Evolutionary conservation across 2,888 invertebrate species (phyloP), one percentile per base, ranked within the genome.

Genomic region (Synergus itoensis): DNA sequence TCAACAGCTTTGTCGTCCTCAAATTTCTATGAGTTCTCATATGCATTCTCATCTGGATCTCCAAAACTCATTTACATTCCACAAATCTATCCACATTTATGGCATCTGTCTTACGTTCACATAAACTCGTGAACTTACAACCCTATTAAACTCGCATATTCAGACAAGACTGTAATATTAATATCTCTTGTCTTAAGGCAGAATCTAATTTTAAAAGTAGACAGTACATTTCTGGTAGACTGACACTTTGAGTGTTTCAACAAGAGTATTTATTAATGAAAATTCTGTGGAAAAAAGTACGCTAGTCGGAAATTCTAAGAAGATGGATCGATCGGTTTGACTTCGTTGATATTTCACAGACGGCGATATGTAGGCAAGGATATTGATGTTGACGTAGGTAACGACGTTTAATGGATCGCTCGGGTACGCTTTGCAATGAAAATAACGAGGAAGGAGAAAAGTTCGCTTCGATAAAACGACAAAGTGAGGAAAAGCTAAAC

Each of bases 351-450:
- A 69, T 69, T 69, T 69, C 69, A 69, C 16, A 69, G 73, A 73
- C 73, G 73, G 11, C n/a, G 73, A 73, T 73, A 73, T 73, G 73
- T 73, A 73, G 53, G 48, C 73, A 73, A 53, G 73, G 40, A 36
- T 73, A 73, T 73, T 73, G 73, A 73, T 87, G 87, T 87, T 87
- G 87, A 87, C 87, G 87, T 82, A 86, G 83, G 84, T 84, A 87
- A 84, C 87, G 83, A 83, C 84, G 83, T 84, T 84, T 87, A 87
- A 87, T 86, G 86, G 86, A 87, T 85, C 83, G 85, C 79, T 83
- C 79, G 60, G 28, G 62, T 81, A 82, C 83, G 84, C 83, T 86
- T 86, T 83, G 82, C 83, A 85, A 84, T 82, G 86, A 85, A 87
- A 87, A 86, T 84, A 86, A 82, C 81, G 77, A 64, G 77, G 43